phyloP scores from a whole-genome alignment of 2,113 vertebrate genomes.

The Myotis brandtii region DNA sequence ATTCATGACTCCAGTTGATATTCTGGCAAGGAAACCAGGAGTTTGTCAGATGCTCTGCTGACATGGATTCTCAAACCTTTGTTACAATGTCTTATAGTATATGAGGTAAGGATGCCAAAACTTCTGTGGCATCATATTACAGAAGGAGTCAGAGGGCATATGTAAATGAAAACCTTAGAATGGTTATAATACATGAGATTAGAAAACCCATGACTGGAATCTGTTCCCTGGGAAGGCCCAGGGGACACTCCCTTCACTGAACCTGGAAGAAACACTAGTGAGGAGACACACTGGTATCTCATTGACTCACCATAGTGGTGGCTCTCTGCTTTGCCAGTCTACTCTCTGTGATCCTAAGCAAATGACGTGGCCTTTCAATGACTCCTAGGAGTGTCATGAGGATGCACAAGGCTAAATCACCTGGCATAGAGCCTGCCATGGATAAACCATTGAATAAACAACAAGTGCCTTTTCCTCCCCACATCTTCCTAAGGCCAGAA shows the following conservation, averaged over 20 bases:
- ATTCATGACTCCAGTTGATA: background rate
- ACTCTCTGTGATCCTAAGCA: background rate
- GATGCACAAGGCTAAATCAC: background rate
- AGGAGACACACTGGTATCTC: background rate
- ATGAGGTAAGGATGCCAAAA: background rate
- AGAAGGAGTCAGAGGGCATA: background rate
- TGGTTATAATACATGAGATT: background rate
- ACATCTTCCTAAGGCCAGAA: background rate
- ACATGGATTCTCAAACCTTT: background rate
- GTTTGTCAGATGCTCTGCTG: background rate
- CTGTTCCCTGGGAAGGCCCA: background rate
- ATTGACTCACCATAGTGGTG: background rate
- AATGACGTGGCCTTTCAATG: background rate
- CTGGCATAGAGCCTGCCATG: background rate
- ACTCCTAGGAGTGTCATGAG: background rate
- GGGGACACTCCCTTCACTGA: background rate
- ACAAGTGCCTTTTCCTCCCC: background rate
- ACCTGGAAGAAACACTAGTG: background rate
- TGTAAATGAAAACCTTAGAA: background rate
- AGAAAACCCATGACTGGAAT: background rate
- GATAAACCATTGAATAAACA: background rate
- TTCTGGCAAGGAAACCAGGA: background rate
- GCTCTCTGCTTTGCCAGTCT: background rate
- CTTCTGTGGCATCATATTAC: background rate
- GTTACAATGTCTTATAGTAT: background rate